Evolutionary conservation across 2,888 invertebrate genomes (phyloP), one percentile per base, ranked within the genome.

Genomic region (Tinea trinotella): DNA sequence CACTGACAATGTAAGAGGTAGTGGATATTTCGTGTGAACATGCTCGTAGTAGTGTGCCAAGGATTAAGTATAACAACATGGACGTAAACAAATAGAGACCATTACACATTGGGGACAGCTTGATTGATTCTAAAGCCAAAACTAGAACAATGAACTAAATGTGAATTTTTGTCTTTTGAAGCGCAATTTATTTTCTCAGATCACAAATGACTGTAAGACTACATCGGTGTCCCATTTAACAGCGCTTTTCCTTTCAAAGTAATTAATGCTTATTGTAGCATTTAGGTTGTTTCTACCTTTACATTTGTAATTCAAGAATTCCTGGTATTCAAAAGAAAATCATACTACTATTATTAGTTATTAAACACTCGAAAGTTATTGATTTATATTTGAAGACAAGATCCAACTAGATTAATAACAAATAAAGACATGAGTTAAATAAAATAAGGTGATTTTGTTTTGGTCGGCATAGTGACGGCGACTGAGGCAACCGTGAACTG

Each of bases 61-160:
- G 82, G 83, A 80, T 83, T 83, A 83, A 67, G 66, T 64, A 70
- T 65, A 81, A 78, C 78, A 81, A 70, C 71, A 68, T 62, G 64
- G 81, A 79, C 78, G 70, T 60, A 63, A 71, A 84, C 75, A 77
- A 79, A 84, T 82, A 74, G 74, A 65, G 63, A 67, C 72, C 67
- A 80, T 79, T 80, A 77, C 71, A 74, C 68, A 78, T 71, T 68
- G 52, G 67, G 64, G 53, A 50, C 22, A 61, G 60, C 60, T 64
- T 76, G 79, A 83, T 79, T 70, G 76, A 84, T 81, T 73, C 62
- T 56, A 40, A 40, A 58, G 60, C 64, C 67, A 65, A 68, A 66
- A 66, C 59, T 61, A 57, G 58, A 62, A 64, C 65, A 61, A 62
- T 64, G 40, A 30, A 52, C 34, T 30, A 24, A 34, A 52, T 15